Conservation (phyloP, 2,113 vertebrate genomes). For the Crypturellus undulatus region DNA sequence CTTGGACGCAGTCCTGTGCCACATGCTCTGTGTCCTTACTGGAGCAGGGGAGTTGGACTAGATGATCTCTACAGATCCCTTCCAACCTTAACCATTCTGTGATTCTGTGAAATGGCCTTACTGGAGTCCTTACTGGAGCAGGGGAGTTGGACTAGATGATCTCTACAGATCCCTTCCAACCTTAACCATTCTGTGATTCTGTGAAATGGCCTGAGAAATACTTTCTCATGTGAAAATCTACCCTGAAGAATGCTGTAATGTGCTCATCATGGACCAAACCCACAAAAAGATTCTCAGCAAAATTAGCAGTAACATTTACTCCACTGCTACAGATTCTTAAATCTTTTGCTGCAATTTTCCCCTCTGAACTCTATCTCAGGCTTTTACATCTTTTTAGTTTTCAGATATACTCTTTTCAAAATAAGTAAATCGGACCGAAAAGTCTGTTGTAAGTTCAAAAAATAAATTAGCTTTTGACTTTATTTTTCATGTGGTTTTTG, state of each 20-base stretch:
- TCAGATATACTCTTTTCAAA: neutral
- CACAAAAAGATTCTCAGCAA: neutral
- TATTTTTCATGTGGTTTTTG: neutral
- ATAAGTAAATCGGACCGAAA: neutral
- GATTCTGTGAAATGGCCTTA: too few relatives aligned
- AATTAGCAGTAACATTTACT: neutral
- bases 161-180: too few relatives aligned
- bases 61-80: too few relatives aligned
- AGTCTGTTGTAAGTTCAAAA: neutral
- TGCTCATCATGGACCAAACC: too few relatives aligned
- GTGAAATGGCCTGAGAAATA: neutral
- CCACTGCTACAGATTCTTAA: neutral
- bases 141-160: too few relatives aligned
- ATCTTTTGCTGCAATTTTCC: neutral
- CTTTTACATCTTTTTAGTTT: neutral
- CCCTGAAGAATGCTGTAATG: neutral
- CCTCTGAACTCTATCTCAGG: neutral
- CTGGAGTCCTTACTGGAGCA: too few relatives aligned
- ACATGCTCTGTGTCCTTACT: too few relatives aligned
- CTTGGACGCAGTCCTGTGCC: too few relatives aligned
- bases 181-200: too few relatives aligned
- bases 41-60: too few relatives aligned
- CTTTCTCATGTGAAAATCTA: neutral
- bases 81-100: too few relatives aligned
- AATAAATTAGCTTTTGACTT: neutral